Percentiles rank a stretch among this genome's conserved stretches.
Evolutionary conservation across 2,888 invertebrate genomes (phyloP).

Genomic region (Drosophila nigritarsus): DNA sequence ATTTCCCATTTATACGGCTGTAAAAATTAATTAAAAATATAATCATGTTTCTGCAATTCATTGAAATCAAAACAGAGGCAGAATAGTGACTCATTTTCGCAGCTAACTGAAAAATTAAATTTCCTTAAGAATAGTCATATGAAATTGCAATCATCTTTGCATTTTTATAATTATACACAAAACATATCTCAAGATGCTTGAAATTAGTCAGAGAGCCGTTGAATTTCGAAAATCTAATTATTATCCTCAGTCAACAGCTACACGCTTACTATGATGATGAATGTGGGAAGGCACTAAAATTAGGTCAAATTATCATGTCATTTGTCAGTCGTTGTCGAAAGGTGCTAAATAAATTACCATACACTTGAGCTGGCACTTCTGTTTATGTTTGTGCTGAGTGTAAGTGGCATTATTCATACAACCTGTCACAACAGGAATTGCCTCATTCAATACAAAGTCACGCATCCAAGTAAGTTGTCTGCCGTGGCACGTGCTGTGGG

Average conservation of each 20-base stretch:
- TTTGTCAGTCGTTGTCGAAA: slow-evolving; percentile 35
- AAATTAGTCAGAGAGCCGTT: not conserved
- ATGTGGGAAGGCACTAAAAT: slow-evolving; percentile 1
- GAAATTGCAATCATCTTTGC: not conserved
- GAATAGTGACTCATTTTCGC: not conserved
- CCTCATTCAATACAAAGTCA: slow-evolving; percentile 46
- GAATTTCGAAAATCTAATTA: slow-evolving; percentile 2
- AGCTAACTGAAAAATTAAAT: not conserved
- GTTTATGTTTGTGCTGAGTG: slow-evolving; percentile 25
- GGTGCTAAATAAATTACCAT: slow-evolving; percentile 48
- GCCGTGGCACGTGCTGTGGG: slow-evolving; percentile 26
- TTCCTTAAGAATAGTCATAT: not conserved
- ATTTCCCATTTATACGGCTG: slow-evolving; percentile 1
- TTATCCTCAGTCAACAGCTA: slow-evolving; percentile 1
- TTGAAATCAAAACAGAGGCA: not conserved
- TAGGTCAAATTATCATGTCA: slow-evolving; percentile 42
- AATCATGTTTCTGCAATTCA: not conserved
- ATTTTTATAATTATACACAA: not conserved
- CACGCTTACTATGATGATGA: slow-evolving; percentile 2
- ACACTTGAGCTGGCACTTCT: slow-evolving; percentile 37
- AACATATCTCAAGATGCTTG: not conserved
- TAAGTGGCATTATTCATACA: slow-evolving; percentile 33
- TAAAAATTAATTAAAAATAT: slow-evolving; percentile 10
- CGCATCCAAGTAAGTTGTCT: slow-evolving; percentile 51
- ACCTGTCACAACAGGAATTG: slow-evolving; percentile 33